Conservation (phyloP, 2,888 invertebrate genomes). For the Bruchidius siliquastri region DNA sequence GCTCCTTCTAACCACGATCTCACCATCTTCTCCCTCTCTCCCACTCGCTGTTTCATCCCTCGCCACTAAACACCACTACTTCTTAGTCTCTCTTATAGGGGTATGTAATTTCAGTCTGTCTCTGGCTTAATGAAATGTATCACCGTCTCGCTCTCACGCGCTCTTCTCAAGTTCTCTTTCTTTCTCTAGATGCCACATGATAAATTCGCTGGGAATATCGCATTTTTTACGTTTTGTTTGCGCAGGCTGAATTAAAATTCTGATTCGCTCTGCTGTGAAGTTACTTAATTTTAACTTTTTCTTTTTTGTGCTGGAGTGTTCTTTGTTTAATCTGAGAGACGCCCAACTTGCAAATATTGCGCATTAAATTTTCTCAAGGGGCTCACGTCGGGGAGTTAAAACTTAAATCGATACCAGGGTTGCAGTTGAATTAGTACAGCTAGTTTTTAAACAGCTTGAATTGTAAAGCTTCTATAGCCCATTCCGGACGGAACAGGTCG, state of each 20-base stretch:
- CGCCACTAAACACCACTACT: constrained; percentile 30
- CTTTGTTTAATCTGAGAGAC: neutral
- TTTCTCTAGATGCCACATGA: constrained; percentile 38
- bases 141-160: constrained; percentile 39
- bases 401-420: neutral
- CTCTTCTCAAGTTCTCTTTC: constrained; percentile 33
- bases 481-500: too few relatives aligned
- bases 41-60: constrained; percentile 30
- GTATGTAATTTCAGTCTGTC: constrained; percentile 52
- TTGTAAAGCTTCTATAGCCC: too few relatives aligned
- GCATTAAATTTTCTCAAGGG: neutral
- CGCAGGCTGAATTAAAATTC: constrained; percentile 25
- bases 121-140: constrained; percentile 50
- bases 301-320: neutral
- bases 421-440: too few relatives aligned
- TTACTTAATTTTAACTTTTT: constrained; percentile 20
- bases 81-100: constrained; percentile 44
- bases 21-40: constrained; percentile 38
- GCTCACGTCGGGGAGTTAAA: neutral
- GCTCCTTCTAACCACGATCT: constrained; percentile 46
- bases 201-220: constrained; percentile 38
- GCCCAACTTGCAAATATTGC: neutral
- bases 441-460: too few relatives aligned
- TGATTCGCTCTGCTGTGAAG: constrained; percentile 13
- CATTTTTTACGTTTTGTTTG: constrained; percentile 19